phyloP scores from a whole-genome alignment of 2,888 invertebrate genomes.

The Himalopsyche kuldschensis region DNA sequence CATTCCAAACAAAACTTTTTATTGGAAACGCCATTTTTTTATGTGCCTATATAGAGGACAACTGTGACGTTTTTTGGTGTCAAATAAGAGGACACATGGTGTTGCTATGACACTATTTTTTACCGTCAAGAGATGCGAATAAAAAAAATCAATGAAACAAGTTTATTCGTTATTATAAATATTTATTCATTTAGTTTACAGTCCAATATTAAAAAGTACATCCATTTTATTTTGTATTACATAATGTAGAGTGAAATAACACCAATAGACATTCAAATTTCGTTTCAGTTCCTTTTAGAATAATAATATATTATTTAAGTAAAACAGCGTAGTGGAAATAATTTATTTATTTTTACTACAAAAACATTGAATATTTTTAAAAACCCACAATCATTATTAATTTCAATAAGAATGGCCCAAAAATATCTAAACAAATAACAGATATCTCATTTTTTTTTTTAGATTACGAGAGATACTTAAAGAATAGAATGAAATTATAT shows the following conservation, averaged over 20 bases:
- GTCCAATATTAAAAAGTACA: conserved; percentile 12
- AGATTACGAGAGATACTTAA: neutral
- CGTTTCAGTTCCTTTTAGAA: conserved; percentile 1
- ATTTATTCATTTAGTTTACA: conserved; percentile 23
- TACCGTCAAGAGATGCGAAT: no score
- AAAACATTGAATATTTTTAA: neutral
- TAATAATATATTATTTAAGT: neutral
- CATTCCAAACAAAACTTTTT: no score
- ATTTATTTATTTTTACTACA: neutral
- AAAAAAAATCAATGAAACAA: neutral
- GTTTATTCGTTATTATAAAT: conserved; percentile 9
- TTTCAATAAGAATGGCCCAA: neutral
- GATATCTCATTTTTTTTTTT: neutral
- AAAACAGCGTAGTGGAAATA: neutral
- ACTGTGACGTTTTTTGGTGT: no score
- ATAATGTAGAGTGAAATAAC: conserved; percentile 1
- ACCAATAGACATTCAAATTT: conserved; percentile 6
- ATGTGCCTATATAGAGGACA: no score
- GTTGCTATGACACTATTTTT: no score
- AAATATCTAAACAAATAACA: no score
- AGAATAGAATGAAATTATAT: neutral
- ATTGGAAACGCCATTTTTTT: no score
- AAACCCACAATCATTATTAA: neutral
- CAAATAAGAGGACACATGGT: no score
- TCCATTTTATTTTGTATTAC: neutral